phyloP scores from a whole-genome alignment of 2,113 vertebrate species.

The Haemorhous mexicanus region DNA sequence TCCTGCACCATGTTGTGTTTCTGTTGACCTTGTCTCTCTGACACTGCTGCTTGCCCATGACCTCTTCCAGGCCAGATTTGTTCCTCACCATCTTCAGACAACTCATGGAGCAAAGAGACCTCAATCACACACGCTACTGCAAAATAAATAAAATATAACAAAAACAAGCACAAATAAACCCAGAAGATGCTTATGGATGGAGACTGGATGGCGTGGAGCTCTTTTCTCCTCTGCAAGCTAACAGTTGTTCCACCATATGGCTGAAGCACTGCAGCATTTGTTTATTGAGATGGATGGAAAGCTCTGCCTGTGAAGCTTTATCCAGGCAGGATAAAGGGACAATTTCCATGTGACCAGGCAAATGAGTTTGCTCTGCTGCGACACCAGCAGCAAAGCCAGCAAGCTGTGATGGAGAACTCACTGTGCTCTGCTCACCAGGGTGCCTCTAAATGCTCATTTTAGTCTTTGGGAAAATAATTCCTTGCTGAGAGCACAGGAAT shows the following conservation, averaged over 20 bases:
- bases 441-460: not conserved
- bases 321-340: not conserved
- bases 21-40: not conserved
- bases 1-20: accelerated
- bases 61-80: not conserved
- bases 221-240: not conserved
- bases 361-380: not conserved
- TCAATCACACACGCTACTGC: accelerated
- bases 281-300: not conserved
- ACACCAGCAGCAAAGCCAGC: not conserved
- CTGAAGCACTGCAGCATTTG: not conserved
- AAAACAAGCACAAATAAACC: not conserved
- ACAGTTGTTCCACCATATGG: not conserved
- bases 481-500: not conserved
- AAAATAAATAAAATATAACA: not conserved
- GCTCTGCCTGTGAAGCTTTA: not conserved
- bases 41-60: not conserved
- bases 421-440: not conserved
- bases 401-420: not conserved
- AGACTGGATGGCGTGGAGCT: not conserved
- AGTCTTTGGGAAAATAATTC: not conserved
- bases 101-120: not conserved
- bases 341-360: not conserved
- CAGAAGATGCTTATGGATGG: not conserved
- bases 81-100: not conserved